These are phyloP conservation scores for Symphodus melops DNA, from an alignment of 2,113 vertebrate species.

Conservation along the genomic window DNA sequence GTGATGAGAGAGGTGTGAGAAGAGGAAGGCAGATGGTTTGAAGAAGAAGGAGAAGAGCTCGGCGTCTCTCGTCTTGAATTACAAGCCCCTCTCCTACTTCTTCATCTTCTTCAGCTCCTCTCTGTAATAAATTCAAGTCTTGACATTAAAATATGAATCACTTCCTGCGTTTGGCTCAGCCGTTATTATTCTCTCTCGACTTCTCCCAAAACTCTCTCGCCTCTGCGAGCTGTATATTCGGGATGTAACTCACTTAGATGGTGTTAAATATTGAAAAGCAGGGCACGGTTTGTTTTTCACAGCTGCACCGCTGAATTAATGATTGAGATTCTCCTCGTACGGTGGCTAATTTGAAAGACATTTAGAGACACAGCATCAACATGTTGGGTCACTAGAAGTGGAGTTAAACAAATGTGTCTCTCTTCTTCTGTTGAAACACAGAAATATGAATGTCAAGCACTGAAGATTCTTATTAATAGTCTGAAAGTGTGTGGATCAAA, in stretches of 20 bases:
- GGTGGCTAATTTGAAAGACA: too few species aligned
- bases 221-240: not conserved
- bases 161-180: not conserved
- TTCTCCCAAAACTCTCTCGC: not conserved
- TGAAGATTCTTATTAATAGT: too few species aligned
- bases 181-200: not conserved
- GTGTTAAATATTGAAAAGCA: not conserved
- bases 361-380: too few species aligned
- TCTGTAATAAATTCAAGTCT: not conserved
- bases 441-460: too few species aligned
- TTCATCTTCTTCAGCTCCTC: not conserved
- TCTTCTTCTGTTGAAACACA: not conserved
- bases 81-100: not conserved
- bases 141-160: conserved; percentile 19
- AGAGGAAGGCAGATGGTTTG: not conserved
- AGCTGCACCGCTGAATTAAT: not conserved
- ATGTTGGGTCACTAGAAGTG: too few species aligned
- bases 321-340: not conserved
- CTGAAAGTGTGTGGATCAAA: too few species aligned
- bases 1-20: not conserved
- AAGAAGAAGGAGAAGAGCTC: not conserved
- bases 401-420: not conserved
- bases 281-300: not conserved
- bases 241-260: not conserved
- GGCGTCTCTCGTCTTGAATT: not conserved